phyloP scores from a whole-genome alignment of 2,888 invertebrate genomes.

The Argynnis bischoffii region DNA sequence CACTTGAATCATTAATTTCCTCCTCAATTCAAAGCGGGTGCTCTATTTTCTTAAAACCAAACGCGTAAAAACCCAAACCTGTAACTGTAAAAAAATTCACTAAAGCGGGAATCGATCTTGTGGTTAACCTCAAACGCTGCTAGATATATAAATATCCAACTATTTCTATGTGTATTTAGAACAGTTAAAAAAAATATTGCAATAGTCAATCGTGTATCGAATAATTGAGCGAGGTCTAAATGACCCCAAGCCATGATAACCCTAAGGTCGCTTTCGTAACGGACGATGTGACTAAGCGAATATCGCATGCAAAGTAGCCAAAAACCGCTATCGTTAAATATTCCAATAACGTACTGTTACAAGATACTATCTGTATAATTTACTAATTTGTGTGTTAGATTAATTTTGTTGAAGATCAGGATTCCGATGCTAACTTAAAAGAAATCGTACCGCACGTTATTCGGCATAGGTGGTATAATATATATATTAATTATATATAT shows the following conservation, averaged over 20 bases:
- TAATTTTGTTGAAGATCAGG: background rate
- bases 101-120: no score
- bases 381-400: background rate
- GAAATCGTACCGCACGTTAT: background rate
- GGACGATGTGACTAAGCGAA: constrained; percentile 20
- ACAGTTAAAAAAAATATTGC: constrained; percentile 8
- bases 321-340: constrained; percentile 32
- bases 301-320: constrained; percentile 28
- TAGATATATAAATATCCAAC: no score
- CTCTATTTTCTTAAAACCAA: no score
- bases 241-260: constrained; percentile 24
- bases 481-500: no score
- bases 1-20: no score
- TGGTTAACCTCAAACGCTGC: no score
- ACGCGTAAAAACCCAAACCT: no score
- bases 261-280: constrained; percentile 36
- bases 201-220: constrained; percentile 16
- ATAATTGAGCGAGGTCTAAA: constrained; percentile 20
- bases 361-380: constrained; percentile 8
- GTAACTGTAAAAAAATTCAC: no score
- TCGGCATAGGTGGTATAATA: no score
- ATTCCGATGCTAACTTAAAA: background rate
- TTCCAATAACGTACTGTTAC: constrained; percentile 28
- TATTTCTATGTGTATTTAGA: background rate
- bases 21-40: no score